Conservation (phyloP, 1,140 invertebrate species). For the Pantala flavescens region DNA sequence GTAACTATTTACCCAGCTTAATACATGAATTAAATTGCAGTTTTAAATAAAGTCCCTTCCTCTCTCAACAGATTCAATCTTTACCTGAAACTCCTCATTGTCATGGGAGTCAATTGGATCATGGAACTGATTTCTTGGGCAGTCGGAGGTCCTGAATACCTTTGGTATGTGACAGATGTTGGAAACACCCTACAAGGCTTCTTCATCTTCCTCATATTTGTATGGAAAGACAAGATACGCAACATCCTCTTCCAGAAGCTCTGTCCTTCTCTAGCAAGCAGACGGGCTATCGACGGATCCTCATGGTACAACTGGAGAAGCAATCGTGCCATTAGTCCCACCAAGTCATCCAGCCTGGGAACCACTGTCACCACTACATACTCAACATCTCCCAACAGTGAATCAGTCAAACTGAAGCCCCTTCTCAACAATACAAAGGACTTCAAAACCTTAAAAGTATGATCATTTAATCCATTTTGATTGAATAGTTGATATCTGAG, state of each 20-base stretch:
- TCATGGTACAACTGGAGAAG: neutral
- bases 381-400: neutral
- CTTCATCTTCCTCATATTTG: slow-evolving; percentile 58
- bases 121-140: slow-evolving; percentile 56
- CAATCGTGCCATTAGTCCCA: neutral
- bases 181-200: slow-evolving; percentile 46
- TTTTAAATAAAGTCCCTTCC: neutral
- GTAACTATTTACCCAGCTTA: no score
- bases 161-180: slow-evolving; percentile 51
- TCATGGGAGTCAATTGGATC: slow-evolving; percentile 64
- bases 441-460: no score
- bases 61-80: slow-evolving; percentile 44
- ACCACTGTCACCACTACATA: neutral
- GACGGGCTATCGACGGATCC: neutral
- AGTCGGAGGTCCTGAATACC: slow-evolving; percentile 37
- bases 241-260: slow-evolving; percentile 32
- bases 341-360: neutral
- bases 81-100: slow-evolving; percentile 57
- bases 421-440: neutral
- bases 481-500: no score
- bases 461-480: no score
- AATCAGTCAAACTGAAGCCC: neutral
- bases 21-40: no score
- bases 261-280: neutral
- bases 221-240: slow-evolving; percentile 54